Evolutionary conservation across 1,140 invertebrate genomes (phyloP), one percentile per base, ranked within the genome.

Genomic region (Drosophila eugracilis): DNA sequence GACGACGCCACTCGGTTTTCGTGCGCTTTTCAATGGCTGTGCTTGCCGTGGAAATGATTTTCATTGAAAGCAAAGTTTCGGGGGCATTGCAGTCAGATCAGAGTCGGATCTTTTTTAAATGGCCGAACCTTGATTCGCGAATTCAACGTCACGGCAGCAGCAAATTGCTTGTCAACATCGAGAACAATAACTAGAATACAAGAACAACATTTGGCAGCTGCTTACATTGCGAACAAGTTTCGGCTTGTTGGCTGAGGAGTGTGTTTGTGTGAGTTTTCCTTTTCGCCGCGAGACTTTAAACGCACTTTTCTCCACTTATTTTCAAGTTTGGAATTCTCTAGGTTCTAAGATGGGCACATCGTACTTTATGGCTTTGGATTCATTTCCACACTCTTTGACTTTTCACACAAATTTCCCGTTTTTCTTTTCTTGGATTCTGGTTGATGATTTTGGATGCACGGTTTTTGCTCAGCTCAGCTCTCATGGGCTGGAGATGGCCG

Each of bases 131-230:
- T n/a, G 49, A 28, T 36, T 26, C 32, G 42, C 63, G 50, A 14
- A 36, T 32, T 55, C 26, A 67, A 21, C 32, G 24, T 45, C 47
- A 50, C 72, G 70, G 59, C 62, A 78, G 59, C 62, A 78, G 52
- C 75, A 85, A 80, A 78, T 80, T 78, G 77, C 37, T 74, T 76
- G 76, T 77, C 60, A 28, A 17, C 21, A 66, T 12, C 30, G n/a
- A n/a, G n/a, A n/a, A 45, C 15, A 54, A 17, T 6, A 17, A 54
- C 22, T 34, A 19, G 39, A 50, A 72, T 17, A 14, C 21, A 17
- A n/a, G n/a, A 50, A 50, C 45, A 28, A 69, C 50, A 21, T 28
- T 30, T 26, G 41, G 36, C 47, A 52, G 59, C 59, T 65, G 66
- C 66, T 70, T 70, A 70, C 66, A 45, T 70, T 70, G 39, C 65